Conservation (phyloP, 2,888 invertebrate genomes). For the Leucophora obtusa region DNA sequence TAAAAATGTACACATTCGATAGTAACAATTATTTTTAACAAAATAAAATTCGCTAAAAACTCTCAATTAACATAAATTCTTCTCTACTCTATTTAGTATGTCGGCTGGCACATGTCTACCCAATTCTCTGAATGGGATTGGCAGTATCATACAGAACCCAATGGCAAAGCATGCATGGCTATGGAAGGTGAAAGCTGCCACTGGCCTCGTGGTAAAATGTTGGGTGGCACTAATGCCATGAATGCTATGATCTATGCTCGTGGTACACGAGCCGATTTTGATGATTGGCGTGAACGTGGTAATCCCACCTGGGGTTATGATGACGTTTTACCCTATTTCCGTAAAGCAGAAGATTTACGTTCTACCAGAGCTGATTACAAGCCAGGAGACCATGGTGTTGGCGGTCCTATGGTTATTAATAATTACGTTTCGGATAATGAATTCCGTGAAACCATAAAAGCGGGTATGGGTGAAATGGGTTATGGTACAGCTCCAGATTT, state of each 20-base stretch:
- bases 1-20: too few species aligned
- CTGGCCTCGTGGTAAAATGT: slow-evolving; percentile 82
- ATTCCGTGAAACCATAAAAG: slow-evolving; percentile 83
- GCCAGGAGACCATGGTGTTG: slow-evolving; percentile 82
- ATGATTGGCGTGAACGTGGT: slow-evolving; percentile 83
- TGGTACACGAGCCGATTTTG: slow-evolving; percentile 84
- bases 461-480: slow-evolving; percentile 88
- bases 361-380: slow-evolving; percentile 69
- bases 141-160: slow-evolving; percentile 76
- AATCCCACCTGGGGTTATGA: slow-evolving; percentile 87
- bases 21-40: too few species aligned
- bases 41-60: too few species aligned
- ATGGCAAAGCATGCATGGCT: slow-evolving; percentile 76
- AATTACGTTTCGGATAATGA: slow-evolving; percentile 87
- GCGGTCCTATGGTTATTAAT: slow-evolving; percentile 80
- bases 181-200: slow-evolving; percentile 78
- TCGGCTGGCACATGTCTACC: slow-evolving; percentile 76
- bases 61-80: too few species aligned
- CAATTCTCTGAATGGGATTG: slow-evolving; percentile 77
- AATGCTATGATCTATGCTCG: slow-evolving; percentile 85
- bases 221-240: slow-evolving; percentile 84
- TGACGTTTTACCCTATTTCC: slow-evolving; percentile 88
- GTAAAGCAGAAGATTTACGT: slow-evolving; percentile 87
- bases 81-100: slow-evolving; percentile 68
- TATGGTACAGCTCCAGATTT: slow-evolving; percentile 88